Evolutionary conservation across 2,113 vertebrate genomes (phyloP).

Genomic region (Rhea americana): DNA sequence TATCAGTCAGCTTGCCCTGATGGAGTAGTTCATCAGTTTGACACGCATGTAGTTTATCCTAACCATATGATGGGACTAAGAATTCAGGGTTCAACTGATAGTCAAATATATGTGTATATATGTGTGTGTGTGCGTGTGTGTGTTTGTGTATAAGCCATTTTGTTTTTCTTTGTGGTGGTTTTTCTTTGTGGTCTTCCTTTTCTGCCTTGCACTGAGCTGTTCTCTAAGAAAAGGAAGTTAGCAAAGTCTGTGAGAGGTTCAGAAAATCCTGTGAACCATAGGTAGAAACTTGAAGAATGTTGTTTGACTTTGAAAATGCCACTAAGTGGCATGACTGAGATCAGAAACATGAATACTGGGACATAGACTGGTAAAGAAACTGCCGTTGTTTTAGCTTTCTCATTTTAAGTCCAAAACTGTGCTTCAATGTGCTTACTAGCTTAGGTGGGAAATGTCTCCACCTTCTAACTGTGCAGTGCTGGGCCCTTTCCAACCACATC

Average conservation of each 20-base stretch:
- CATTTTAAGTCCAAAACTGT: neutral
- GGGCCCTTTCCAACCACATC: too few relatives aligned
- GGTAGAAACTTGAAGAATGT: neutral
- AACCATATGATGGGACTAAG: neutral
- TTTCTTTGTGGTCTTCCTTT: too few relatives aligned
- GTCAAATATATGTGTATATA: too few relatives aligned
- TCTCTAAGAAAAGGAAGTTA: neutral
- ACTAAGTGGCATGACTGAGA: neutral
- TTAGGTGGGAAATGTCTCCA: neutral
- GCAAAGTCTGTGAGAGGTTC: neutral
- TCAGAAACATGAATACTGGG: neutral
- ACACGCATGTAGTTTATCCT: neutral
- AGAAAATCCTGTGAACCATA: neutral
- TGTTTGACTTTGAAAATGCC: neutral
- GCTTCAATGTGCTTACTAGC: neutral
- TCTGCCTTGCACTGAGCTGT: too few relatives aligned
- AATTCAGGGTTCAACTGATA: neutral
- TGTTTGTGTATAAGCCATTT: too few relatives aligned
- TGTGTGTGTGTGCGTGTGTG: too few relatives aligned
- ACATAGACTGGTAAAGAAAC: neutral
- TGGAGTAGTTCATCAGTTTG: neutral
- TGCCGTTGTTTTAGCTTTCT: neutral
- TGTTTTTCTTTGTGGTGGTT: accelerated
- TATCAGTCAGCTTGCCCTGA: neutral
- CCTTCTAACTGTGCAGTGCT: neutral